Evolutionary conservation across 2,797 vertebrate species (phyloP).

Genomic region (Chloroceryle amazona): DNA sequence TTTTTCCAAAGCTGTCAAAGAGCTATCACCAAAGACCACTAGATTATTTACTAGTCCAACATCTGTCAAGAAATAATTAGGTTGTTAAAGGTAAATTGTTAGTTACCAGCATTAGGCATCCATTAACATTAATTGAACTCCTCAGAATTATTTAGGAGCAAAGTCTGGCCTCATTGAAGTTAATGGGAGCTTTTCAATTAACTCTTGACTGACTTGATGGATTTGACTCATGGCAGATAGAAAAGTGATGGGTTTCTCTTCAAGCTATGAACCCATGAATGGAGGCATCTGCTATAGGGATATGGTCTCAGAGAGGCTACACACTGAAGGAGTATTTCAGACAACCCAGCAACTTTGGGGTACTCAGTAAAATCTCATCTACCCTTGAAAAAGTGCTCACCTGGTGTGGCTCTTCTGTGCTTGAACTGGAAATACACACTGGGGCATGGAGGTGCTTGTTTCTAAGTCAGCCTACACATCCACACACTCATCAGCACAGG

Average conservation of each 20-base stretch:
- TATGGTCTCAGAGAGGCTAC: not conserved
- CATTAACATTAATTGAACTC: constrained; percentile 73
- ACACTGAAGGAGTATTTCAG: not conserved
- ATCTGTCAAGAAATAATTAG: constrained; percentile 74
- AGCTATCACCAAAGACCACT: constrained; percentile 52
- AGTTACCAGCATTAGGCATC: constrained; percentile 49
- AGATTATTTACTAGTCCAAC: constrained; percentile 71
- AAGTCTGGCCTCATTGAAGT: constrained; percentile 56
- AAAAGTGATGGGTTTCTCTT: not conserved
- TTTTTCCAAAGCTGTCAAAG: constrained; percentile 60
- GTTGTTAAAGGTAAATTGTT: constrained; percentile 68
- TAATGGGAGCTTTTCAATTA: constrained; percentile 64
- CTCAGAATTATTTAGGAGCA: constrained; percentile 69
- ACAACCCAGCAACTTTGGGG: not conserved
- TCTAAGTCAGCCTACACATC: not conserved
- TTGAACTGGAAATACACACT: not conserved
- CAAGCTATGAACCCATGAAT: not conserved
- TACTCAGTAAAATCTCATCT: not conserved
- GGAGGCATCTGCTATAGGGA: not conserved
- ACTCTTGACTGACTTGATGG: constrained; percentile 49
- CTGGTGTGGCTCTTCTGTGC: not conserved
- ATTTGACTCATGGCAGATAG: constrained; percentile 1
- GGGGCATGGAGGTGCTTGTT: not conserved
- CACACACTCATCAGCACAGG: not conserved
- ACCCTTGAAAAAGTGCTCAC: not conserved